Evolutionary conservation across 2,113 vertebrate genomes (phyloP), one percentile per base, ranked within the genome.

Genomic region (Hystrix brachyura): DNA sequence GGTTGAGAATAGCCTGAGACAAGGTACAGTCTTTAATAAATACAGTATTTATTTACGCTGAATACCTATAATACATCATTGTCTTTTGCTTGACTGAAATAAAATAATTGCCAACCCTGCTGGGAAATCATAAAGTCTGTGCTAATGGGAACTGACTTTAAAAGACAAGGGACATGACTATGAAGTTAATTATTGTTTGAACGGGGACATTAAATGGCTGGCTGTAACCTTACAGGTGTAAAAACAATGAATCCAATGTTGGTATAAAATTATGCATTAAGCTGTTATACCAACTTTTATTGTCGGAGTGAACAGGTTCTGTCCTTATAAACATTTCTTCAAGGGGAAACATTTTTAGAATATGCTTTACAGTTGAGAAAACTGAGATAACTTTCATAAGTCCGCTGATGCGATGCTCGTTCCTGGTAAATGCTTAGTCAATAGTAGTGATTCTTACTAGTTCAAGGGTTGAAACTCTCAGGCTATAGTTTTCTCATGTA

Each of bases 91-190:
- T 95, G 53, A 95, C 82, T 88, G 69, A 83, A 94, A 95, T 93
- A 88, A 92, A 94, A 88, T 38, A 69, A 25, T 76, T 94, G 60
- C 78, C 87, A 90, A 62, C 34, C 72, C 13, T 95, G 25, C 55
- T 92, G 53, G 69, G 78, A 98, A 97, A 96, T 96, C 76, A 82
- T 65, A 92, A 94, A 90, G 11, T 7, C 60, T 57, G 93, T 94
- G 59, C 59, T 97, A 94, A 94, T 85, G 19, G 59, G 43, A 96
- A 97, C 3, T 94, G 65, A 11, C 74, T 97, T 97, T 95, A 88
- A 94, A 95, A 93, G 48, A 92, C 8, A 85, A 13, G 11, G 18
- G 34, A 60, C 10, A 64, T 86, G 64, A 78, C 46, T 78, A 64
- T 51, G 64, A 95, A 85, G 38, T 84, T 96, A 87, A 87, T 92